Evolutionary conservation across 2,113 vertebrate species (phyloP).

Genomic region (Abramis brama): DNA sequence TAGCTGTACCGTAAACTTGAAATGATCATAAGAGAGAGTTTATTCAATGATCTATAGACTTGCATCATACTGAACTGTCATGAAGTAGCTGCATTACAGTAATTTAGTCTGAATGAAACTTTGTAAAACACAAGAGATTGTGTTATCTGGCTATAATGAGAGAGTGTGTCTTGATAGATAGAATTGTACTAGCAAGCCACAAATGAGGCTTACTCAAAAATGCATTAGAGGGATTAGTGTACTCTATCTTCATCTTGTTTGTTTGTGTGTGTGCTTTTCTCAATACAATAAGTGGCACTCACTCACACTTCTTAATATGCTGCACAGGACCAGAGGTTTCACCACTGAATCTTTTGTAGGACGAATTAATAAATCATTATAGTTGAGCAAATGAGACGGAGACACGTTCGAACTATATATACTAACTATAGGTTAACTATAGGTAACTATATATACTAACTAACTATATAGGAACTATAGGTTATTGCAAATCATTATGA

Average conservation of each 20-base stretch:
- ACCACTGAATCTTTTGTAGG: not conserved
- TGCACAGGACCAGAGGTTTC: slow-evolving; percentile 4
- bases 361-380: slow-evolving; percentile 1
- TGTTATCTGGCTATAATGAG: slow-evolving; percentile 56
- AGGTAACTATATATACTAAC: too few relatives aligned
- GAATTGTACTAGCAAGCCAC: slow-evolving; percentile 59
- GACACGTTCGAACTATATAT: not conserved
- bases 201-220: slow-evolving; percentile 69
- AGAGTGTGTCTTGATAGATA: slow-evolving; percentile 67
- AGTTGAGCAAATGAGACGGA: not conserved
- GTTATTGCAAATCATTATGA: slow-evolving; percentile 29
- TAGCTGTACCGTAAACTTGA: not conserved
- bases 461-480: too few relatives aligned
- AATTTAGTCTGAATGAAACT: slow-evolving; percentile 49
- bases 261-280: slow-evolving; percentile 49
- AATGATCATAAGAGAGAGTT: not conserved
- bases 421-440: too few relatives aligned
- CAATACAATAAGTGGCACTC: slow-evolving; percentile 22
- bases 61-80: not conserved
- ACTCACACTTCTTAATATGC: not conserved
- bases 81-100: slow-evolving; percentile 17
- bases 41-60: not conserved
- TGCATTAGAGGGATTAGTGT: slow-evolving; percentile 70
- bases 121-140: not conserved
- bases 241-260: slow-evolving; percentile 75